Evolutionary conservation across 1,140 invertebrate genomes (phyloP), one percentile per base, ranked within the genome.

Genomic region (Lasioglossum albipes): DNA sequence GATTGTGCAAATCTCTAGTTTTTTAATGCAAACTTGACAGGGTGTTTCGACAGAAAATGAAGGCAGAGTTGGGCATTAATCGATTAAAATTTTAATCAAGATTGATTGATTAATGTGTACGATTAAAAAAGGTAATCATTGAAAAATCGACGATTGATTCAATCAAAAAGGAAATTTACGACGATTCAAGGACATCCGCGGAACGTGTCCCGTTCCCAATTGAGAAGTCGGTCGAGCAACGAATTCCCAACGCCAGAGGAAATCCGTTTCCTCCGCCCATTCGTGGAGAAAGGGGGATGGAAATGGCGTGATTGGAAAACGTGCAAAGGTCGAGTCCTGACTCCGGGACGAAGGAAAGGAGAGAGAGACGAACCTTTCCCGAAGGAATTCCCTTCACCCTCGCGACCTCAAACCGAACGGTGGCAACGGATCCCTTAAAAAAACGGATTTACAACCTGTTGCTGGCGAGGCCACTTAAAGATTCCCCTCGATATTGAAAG

Each of bases 361-460:
- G 61, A 45, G 12, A 49, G 45, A 49, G 45, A 49, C 10, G 45
- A 49, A 49, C 45, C 75, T 88, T 83, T 92, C 91, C 91, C 91
- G 89, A 89, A 92, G 92, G 92, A 93, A 88, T 90, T 92, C 87
- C 79, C 90, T 90, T 91, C 86, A 89, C 90, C 91, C 91, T 90
- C 87, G 85, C 88, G 89, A 92, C 90, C 91, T 89, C 89, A 91
- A 93, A 92, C 90, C 90, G 87, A 92, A 92, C 87, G 76, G 82
- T 84, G 82, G 84, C 85, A 85, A 90, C 82, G 78, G 88, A 91
- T 91, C 90, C 90, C 91, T 91, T 92, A n/a, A n/a, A 27, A 92
- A 93, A 93, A 93, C 92, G 91, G 92, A 93, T 93, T 93, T 93
- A 93, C 93, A 93, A 93, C 93, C 93, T 93, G 93, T 93, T 93